phyloP scores from a whole-genome alignment of 2,888 invertebrate genomes.

The Agonopterix heracliana region DNA sequence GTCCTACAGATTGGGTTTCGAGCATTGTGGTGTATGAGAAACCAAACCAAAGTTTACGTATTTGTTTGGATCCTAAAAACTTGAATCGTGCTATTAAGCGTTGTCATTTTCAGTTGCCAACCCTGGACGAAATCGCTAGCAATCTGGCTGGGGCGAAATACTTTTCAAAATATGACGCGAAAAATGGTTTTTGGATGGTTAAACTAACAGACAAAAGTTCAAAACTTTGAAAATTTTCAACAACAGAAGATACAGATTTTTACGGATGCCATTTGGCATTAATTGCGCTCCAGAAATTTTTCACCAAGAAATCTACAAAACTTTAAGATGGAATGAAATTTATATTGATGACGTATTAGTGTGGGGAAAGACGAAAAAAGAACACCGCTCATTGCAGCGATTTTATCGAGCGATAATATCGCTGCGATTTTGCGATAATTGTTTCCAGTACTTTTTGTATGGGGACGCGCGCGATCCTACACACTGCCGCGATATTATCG shows the following conservation, averaged over 20 bases:
- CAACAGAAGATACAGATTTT: conserved; percentile 9
- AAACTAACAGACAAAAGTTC: conserved; percentile 8
- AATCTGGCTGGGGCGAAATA: conserved; percentile 9
- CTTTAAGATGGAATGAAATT: conserved; percentile 7
- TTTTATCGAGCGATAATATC: too few relatives aligned
- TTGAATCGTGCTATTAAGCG: conserved; percentile 8
- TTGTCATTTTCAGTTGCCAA: conserved; percentile 12
- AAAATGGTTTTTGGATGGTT: conserved; percentile 12
- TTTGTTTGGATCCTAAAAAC: conserved; percentile 10
- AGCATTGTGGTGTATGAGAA: conserved; percentile 7
- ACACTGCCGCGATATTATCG: too few relatives aligned
- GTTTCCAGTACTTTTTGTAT: too few relatives aligned
- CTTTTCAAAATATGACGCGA: conserved; percentile 12
- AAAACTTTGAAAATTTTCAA: conserved; percentile 9
- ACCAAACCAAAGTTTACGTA: conserved; percentile 7
- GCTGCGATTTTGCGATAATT: too few relatives aligned
- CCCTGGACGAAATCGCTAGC: conserved; percentile 6
- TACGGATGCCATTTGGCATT: conserved; percentile 11
- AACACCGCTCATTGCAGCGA: too few relatives aligned
- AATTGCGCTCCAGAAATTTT: conserved; percentile 10
- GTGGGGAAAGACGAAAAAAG: conserved; percentile 6
- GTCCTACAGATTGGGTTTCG: conserved; percentile 12
- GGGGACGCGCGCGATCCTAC: too few relatives aligned
- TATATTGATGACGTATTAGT: conserved; percentile 8
- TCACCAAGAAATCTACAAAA: too few relatives aligned